A percentile compares a stretch with the other conserved stretches of the same genome.
These are phyloP conservation scores for Phaonia tiefii DNA, from an alignment of 2,888 invertebrate species.

Conservation along the genomic window DNA sequence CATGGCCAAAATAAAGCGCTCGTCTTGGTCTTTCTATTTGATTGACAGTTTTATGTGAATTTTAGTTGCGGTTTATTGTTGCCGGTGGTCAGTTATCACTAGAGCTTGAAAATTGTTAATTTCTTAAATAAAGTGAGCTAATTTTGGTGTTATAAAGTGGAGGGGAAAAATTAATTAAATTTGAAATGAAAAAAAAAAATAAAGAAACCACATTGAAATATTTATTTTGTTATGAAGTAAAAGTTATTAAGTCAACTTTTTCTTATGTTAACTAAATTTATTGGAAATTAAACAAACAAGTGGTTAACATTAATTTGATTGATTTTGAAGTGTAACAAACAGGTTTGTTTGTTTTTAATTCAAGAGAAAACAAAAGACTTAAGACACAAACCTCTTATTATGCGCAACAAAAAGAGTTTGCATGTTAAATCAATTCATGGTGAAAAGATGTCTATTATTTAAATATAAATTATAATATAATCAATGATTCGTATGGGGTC, in stretches of 20 bases:
- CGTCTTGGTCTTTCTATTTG: not conserved
- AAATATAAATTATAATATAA: no score
- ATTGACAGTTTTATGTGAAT: constrained; percentile 24
- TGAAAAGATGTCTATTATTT: no score
- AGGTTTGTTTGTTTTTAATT: not conserved
- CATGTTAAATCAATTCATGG: no score
- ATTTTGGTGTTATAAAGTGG: not conserved
- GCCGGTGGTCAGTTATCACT: constrained; percentile 39
- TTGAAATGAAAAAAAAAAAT: not conserved
- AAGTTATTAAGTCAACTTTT: not conserved
- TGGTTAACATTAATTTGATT: not conserved
- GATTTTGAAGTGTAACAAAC: not conserved
- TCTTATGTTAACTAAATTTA: no score
- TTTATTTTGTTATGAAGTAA: not conserved
- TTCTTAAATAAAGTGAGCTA: constrained; percentile 1
- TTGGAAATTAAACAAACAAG: no score
- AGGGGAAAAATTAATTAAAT: not conserved
- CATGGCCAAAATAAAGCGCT: constrained; percentile 55
- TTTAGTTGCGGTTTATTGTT: constrained; percentile 29
- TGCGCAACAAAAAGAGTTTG: not conserved
- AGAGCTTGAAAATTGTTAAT: constrained; percentile 41
- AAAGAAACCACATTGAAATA: not conserved
- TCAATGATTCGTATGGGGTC: no score
- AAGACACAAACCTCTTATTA: constrained; percentile 10
- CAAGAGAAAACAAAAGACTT: constrained; percentile 27